Evolutionary conservation across 2,888 invertebrate species (phyloP).

Genomic region (Acleris cristana): DNA sequence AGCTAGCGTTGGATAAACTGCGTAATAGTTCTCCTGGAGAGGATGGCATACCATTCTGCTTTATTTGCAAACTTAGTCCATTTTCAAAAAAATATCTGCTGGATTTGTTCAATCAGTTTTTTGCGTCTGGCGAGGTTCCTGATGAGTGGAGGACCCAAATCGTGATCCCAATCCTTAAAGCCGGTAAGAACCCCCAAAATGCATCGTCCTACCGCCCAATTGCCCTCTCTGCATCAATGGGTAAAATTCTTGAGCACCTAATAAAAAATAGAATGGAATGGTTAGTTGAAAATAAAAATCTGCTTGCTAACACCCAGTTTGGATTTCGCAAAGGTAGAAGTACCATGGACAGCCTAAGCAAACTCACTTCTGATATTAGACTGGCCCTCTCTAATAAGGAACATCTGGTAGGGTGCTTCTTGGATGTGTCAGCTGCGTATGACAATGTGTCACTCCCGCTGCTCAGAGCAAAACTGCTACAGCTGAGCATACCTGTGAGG

Average conservation of each 20-base stretch:
- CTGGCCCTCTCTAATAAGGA: neutral
- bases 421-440: too few relatives aligned
- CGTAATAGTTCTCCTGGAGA: too few relatives aligned
- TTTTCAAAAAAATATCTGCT: neutral
- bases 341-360: neutral
- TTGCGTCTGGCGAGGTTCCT: too few relatives aligned
- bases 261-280: neutral
- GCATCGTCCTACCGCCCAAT: neutral
- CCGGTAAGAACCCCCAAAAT: neutral
- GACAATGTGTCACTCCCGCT: too few relatives aligned
- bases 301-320: neutral
- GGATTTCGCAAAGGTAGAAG: neutral
- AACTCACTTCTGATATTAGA: neutral
- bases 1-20: too few relatives aligned
- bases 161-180: too few relatives aligned
- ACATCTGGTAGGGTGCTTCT: neutral
- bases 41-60: too few relatives aligned
- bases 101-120: neutral
- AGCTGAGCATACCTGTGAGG: slow-evolving; percentile 1
- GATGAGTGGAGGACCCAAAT: too few relatives aligned
- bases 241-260: neutral
- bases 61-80: neutral
- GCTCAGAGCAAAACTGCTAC: neutral
- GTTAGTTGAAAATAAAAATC: neutral
- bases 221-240: neutral